Conservation (phyloP, 2,888 invertebrate genomes). For the Pomacea canaliculata region DNA sequence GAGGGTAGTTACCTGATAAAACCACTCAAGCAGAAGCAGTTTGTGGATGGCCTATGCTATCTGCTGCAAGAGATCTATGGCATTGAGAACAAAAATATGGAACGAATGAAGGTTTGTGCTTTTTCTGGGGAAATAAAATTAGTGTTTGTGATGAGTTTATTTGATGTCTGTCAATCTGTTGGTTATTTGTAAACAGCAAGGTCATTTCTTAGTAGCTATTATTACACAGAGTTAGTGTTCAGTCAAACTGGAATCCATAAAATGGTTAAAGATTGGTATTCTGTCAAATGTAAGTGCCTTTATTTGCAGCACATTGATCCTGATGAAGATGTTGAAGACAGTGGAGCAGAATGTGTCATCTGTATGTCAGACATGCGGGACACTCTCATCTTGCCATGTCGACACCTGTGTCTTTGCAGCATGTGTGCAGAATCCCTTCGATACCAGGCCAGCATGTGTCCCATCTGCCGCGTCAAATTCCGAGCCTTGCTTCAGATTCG, state of each 20-base stretch:
- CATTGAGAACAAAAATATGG: slow-evolving; percentile 96
- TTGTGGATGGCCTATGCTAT: slow-evolving; percentile 96
- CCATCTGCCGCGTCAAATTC: slow-evolving; percentile 98
- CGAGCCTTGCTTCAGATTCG: slow-evolving; percentile 94
- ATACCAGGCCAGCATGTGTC: slow-evolving; percentile 95
- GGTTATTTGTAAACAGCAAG: neutral
- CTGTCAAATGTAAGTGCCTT: neutral
- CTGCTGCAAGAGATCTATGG: slow-evolving; percentile 97
- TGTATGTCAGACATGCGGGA: slow-evolving; percentile 99
- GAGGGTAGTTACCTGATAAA: slow-evolving; percentile 78
- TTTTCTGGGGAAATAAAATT: neutral
- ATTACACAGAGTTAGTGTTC: too few species aligned
- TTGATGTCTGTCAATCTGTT: too few species aligned
- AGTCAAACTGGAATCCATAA: too few species aligned
- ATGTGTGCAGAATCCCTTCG: slow-evolving; percentile 96
- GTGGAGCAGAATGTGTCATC: slow-evolving; percentile 96
- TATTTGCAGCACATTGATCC: slow-evolving; percentile 45
- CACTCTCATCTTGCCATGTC: slow-evolving; percentile 95
- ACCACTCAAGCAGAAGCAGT: slow-evolving; percentile 96
- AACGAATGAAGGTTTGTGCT: slow-evolving; percentile 70
- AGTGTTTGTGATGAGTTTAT: too few species aligned
- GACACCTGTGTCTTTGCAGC: slow-evolving; percentile 96
- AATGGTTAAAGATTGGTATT: neutral
- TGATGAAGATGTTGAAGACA: slow-evolving; percentile 67
- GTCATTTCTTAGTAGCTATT: neutral